Evolutionary conservation across 2,113 vertebrate species (phyloP).

Genomic region (Campylorhamphus procurvoides): DNA sequence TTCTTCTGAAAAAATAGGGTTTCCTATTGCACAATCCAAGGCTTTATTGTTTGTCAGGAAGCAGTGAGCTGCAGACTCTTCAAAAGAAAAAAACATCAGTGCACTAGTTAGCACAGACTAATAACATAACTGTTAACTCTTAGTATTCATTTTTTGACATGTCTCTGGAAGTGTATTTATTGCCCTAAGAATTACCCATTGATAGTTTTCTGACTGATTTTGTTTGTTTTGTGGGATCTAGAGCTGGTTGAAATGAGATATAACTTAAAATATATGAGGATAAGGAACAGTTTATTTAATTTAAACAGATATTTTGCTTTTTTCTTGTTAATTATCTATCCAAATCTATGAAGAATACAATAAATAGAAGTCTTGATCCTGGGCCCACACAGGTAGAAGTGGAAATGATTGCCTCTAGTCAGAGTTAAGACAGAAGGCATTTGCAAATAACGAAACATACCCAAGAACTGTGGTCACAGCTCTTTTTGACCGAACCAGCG

Average conservation of each 20-base stretch:
- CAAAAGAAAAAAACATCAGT: background rate
- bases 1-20: background rate
- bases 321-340: background rate
- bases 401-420: background rate
- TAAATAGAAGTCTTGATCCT: background rate
- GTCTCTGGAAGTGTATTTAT: background rate
- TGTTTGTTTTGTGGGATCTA: background rate
- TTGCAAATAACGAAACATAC: background rate
- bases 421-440: background rate
- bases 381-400: background rate
- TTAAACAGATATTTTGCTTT: background rate
- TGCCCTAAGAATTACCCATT: background rate
- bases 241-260: background rate
- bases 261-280: background rate
- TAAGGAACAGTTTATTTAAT: background rate
- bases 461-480: background rate
- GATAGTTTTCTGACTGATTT: background rate
- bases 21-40: conserved; percentile 13
- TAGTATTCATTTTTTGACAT: background rate
- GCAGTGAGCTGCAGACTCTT: background rate
- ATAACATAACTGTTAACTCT: background rate
- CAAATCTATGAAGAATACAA: background rate
- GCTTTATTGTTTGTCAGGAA: background rate
- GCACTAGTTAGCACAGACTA: background rate
- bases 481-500: background rate